Evolutionary conservation across 1,140 invertebrate species (phyloP).

Genomic region (Sycophaga agraensis): DNA sequence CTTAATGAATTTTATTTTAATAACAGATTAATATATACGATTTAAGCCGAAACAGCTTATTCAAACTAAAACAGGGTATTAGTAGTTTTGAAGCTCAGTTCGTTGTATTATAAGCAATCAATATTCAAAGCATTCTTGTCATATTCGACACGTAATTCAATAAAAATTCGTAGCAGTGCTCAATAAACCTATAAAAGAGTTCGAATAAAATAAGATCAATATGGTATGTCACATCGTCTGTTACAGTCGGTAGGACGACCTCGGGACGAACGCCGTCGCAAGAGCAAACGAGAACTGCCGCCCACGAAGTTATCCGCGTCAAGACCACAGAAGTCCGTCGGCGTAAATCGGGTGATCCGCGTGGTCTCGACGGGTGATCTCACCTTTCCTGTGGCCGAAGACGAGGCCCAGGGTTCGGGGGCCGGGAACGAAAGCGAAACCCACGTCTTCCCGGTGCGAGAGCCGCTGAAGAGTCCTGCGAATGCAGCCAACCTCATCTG

Average conservation of each 20-base stretch:
- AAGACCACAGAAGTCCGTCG: constrained; percentile 78
- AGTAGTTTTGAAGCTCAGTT: too few relatives aligned
- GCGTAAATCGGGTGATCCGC: constrained; percentile 78
- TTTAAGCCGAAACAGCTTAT: too few relatives aligned
- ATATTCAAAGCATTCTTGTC: neutral
- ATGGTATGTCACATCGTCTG: too few relatives aligned
- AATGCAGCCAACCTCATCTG: constrained; percentile 63
- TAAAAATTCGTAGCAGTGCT: too few relatives aligned
- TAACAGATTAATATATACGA: too few relatives aligned
- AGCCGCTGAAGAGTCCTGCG: constrained; percentile 21
- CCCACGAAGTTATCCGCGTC: constrained; percentile 44
- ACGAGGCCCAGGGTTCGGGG: constrained; percentile 50
- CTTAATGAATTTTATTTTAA: too few relatives aligned
- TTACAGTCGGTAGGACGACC: constrained; percentile 56
- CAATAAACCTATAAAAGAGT: too few relatives aligned
- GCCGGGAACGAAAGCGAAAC: too few relatives aligned
- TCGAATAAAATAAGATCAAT: too few relatives aligned
- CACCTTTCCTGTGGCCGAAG: constrained; percentile 76
- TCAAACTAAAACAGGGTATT: too few relatives aligned
- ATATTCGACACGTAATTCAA: too few relatives aligned
- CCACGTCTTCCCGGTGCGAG: constrained; percentile 65
- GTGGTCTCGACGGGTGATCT: constrained; percentile 85
- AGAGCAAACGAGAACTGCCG: constrained; percentile 62
- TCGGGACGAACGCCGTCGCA: constrained; percentile 73
- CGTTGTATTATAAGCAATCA: neutral